Base-by-base conservation (phyloP, 1,140 invertebrate genomes). In the Psix sp. region DNA sequence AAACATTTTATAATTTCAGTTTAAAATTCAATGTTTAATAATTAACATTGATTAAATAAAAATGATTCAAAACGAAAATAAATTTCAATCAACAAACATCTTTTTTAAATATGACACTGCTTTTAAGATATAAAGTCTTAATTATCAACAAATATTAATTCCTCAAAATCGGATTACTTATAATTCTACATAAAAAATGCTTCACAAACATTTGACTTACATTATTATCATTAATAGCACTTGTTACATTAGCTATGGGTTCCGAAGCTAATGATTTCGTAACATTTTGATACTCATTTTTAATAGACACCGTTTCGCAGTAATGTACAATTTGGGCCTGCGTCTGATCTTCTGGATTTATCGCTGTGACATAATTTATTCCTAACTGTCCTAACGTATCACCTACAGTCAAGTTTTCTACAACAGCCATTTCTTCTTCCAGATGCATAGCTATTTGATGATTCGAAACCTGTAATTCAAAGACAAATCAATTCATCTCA, bases 291-390 rank as follows among this genome's bases (percentile, higher is more conserved):
- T 81, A 84, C 45, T 81, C 79, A n/a, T 82, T 67, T 42, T 87
- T 85, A 2, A 81, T 73, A 5, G 71, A 35, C 1, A 82, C 74
- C n/a, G 78, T 31, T 38, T 86, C 83, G 36, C 80, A 86, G 15
- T 87, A 87, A 49, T 85, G 83, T 3, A 85, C 80, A 17, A 85
- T 84, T 60, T 82, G 79, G 20, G 80, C 79, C 14, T 75, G 56
- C 54, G 40, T 79, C 31, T 84, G 76, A 38, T 78, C 66, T 9
- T 82, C 79, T 3, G 85, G 45, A 36, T 65, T 80, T 39, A 86
- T 86, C 0, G 82, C 76, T 33, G 83, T 84, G 2, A 86, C 86
- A 72, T 86, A 86, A 79, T 87, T 86, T 51, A 87, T 87, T 49
- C 80, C 84, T 59, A 87, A 66, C 16, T 85, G 84, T 65, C 79